These are phyloP conservation scores for Sycophaga agraensis DNA, from an alignment of 1,140 invertebrate species.

Conservation along the genomic window DNA sequence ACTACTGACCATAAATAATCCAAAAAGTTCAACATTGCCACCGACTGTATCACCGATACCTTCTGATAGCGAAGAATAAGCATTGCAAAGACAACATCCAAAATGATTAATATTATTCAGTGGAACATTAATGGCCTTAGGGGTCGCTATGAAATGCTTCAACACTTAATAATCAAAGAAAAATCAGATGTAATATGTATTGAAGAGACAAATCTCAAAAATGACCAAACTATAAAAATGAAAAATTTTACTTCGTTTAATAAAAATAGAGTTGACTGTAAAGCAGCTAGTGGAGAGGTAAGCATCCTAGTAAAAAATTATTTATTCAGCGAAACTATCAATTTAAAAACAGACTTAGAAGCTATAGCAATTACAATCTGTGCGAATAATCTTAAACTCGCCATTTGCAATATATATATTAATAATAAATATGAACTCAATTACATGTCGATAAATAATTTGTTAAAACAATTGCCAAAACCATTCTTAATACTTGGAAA, in stretches of 20 bases:
- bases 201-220: slow-evolving; percentile 33
- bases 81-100: no score
- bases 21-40: neutral
- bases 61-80: neutral
- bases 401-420: slow-evolving; percentile 40
- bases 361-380: slow-evolving; percentile 31
- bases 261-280: slow-evolving; percentile 2
- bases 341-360: slow-evolving; percentile 35
- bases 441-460: slow-evolving; percentile 29
- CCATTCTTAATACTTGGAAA: slow-evolving; percentile 43
- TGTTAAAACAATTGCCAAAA: slow-evolving; percentile 39
- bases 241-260: neutral
- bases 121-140: neutral
- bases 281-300: slow-evolving; percentile 35
- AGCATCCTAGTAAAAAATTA: slow-evolving; percentile 35
- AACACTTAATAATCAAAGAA: neutral
- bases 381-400: slow-evolving; percentile 29
- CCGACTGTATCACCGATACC: neutral
- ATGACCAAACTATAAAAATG: slow-evolving; percentile 16
- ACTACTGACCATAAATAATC: neutral
- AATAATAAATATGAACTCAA: slow-evolving; percentile 29
- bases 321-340: slow-evolving; percentile 26
- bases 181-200: neutral
- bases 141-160: neutral
- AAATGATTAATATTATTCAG: neutral